Evolutionary conservation across 2,797 vertebrate genomes (phyloP).

Genomic region (Phaenicophaeus curvirostris): DNA sequence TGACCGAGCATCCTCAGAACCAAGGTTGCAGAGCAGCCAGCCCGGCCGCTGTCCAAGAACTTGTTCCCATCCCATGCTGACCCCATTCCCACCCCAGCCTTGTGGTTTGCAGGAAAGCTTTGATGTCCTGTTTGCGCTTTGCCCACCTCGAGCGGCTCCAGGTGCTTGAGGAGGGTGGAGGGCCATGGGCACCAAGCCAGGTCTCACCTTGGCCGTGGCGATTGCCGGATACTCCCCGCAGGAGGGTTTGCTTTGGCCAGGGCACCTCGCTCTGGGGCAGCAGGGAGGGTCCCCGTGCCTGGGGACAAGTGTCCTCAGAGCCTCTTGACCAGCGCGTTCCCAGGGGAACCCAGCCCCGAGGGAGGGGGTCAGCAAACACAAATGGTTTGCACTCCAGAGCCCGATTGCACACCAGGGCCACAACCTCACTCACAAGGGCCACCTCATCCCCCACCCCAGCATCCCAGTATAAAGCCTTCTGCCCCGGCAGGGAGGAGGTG

Average conservation of each 20-base stretch:
- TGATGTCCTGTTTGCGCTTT: neutral
- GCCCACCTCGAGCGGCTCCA: neutral
- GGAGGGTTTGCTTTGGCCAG: constrained; percentile 44
- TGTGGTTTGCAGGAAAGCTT: neutral
- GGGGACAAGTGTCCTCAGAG: neutral
- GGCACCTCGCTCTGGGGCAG: neutral
- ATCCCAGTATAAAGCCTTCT: neutral
- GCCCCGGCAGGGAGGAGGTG: neutral
- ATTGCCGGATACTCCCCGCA: neutral
- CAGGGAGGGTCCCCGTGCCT: neutral
- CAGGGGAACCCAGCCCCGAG: neutral
- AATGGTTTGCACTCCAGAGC: neutral
- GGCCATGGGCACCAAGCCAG: neutral
- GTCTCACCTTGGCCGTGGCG: accelerated
- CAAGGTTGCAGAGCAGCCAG: neutral
- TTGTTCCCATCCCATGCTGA: accelerated
- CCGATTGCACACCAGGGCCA: accelerated
- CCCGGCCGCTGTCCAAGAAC: accelerated
- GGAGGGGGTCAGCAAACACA: neutral
- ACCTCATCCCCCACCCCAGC: neutral
- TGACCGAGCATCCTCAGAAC: neutral
- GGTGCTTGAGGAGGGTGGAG: neutral
- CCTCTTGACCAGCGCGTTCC: neutral
- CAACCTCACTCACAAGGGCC: neutral
- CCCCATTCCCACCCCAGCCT: neutral